Base-by-base conservation (phyloP, 2,888 invertebrate genomes). In the Noctua comes region DNA sequence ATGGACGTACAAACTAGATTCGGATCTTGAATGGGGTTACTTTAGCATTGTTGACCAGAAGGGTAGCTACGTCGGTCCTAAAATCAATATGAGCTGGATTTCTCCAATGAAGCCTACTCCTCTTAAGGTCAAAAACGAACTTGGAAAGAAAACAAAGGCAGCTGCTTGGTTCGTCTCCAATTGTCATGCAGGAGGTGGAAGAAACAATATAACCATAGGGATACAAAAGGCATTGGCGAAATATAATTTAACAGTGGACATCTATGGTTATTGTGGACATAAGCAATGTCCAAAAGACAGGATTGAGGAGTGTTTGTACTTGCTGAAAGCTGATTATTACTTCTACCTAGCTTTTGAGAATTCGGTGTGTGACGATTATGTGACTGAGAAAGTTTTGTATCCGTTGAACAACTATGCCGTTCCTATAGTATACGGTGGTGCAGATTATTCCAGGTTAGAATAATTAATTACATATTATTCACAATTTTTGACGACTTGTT, bases 341-440 rank as follows among this genome's bases (percentile, higher is more conserved):
- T 97, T 97, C 82, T 96, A 96, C 86, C 86, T 97, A 36, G 87
- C 95, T 6, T 96, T 96, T 87, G 96, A 96, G 85, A 94, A 94
- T 80, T 93, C 94, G 0, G 51, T 94, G 2, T 86, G 91, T 54
- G 92, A 93, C 72, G 96, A 97, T 86, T 96, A 95, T 77, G 95
- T 96, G 18, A 94, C 96, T 0, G 96, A 95, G 76, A 94, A 94
- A 72, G 68, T 96, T 71, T 80, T 96, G 80, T 91, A 95, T 86
- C 92, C 97, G 3, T 89, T 97, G 71, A 97, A 97, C 85, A 97
- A 97, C 93, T 97, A 97, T 89, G 95, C 97, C 5, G 96, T 98
- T 31, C 98, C 98, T 0, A 97, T 98, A 51, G 98, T 98, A 13
- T 98, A 97, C 94, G 98, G 98, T 5, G 98, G 97, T n/a, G 97